Evolutionary conservation across 2,113 vertebrate genomes (phyloP).

Genomic region (Pterophyllum scalare): DNA sequence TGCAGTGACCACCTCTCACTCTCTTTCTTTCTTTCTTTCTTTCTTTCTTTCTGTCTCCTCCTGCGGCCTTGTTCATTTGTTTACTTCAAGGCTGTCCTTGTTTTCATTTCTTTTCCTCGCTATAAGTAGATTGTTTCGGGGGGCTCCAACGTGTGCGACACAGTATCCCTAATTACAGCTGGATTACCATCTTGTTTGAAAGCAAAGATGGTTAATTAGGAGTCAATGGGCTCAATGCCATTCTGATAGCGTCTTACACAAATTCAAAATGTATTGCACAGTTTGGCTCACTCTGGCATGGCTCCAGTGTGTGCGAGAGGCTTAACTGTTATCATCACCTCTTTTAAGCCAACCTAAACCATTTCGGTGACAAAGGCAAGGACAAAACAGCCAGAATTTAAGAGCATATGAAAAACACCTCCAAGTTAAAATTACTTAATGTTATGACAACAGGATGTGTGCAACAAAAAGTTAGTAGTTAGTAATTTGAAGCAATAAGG

Average conservation of each 20-base stretch:
- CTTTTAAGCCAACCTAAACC: constrained; percentile 17
- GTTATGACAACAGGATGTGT: neutral
- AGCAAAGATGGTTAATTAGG: constrained; percentile 73
- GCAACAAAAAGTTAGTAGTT: neutral
- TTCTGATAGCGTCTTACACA: constrained; percentile 42
- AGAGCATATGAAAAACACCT: neutral
- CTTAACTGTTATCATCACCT: constrained; percentile 25
- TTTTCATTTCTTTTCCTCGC: constrained; percentile 38
- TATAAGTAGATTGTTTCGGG: constrained; percentile 49
- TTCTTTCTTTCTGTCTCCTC: constrained; percentile 4
- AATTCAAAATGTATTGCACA: constrained; percentile 22
- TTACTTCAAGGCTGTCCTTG: constrained; percentile 43
- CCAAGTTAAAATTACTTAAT: neutral
- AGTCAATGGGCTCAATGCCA: constrained; percentile 54
- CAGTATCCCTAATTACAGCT: constrained; percentile 64
- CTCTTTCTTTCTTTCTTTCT: neutral
- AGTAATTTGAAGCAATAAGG: neutral
- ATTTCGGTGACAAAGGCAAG: neutral
- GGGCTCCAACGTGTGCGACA: constrained; percentile 41
- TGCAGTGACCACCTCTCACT: constrained; percentile 43
- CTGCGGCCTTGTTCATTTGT: constrained; percentile 56
- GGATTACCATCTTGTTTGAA: constrained; percentile 74
- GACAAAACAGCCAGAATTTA: constrained; percentile 11
- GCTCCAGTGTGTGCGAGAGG: constrained; percentile 28
- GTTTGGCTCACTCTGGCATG: constrained; percentile 20